Conservation (phyloP, 2,113 vertebrate species). For the Eclectus roratus region DNA sequence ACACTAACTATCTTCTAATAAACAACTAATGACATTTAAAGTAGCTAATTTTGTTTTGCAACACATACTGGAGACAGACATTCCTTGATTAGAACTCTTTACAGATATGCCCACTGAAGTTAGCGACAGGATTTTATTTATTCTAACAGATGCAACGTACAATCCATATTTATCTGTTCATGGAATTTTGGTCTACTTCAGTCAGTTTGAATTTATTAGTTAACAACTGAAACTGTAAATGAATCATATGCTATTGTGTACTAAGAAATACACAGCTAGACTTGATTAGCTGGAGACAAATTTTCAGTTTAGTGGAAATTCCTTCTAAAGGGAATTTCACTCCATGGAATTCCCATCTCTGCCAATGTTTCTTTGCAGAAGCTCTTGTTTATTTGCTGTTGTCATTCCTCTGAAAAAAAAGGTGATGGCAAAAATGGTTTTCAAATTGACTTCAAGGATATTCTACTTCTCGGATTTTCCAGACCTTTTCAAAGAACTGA, state of each 20-base stretch:
- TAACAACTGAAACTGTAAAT: background rate
- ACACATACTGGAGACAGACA: background rate
- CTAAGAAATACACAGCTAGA: background rate
- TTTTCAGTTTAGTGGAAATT: background rate
- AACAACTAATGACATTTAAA: background rate
- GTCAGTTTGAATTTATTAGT: background rate
- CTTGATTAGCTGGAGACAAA: background rate
- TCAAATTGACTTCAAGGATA: background rate
- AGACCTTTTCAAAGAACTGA: background rate
- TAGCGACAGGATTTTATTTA: background rate
- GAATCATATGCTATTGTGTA: background rate
- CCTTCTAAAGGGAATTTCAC: background rate
- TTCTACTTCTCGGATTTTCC: background rate
- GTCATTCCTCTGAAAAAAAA: background rate
- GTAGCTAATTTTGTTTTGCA: background rate
- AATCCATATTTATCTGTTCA: background rate
- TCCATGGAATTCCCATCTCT: background rate
- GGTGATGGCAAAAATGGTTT: background rate
- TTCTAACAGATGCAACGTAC: background rate
- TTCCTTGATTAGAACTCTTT: background rate
- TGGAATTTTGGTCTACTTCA: background rate
- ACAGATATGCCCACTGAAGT: background rate
- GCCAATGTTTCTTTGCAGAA: background rate
- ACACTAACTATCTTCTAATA: background rate
- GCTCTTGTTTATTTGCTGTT: background rate